phyloP scores from a whole-genome alignment of 2,888 invertebrate genomes.

The Globia sparganii region DNA sequence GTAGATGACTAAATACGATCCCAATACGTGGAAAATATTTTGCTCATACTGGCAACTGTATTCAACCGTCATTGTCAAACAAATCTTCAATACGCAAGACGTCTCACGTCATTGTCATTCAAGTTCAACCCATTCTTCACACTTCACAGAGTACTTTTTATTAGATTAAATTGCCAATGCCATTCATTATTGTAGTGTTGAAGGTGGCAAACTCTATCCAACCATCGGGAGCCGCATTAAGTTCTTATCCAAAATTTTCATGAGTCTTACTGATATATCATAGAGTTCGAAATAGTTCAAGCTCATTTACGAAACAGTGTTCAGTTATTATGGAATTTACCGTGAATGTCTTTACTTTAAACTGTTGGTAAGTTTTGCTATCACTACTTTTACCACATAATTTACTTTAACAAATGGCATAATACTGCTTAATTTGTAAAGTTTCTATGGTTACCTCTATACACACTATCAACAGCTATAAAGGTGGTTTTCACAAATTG shows the following conservation, averaged over 20 bases:
- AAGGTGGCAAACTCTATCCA: not conserved
- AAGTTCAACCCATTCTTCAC: no score
- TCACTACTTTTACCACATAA: not conserved
- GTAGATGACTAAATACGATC: no score
- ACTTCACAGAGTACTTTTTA: no score
- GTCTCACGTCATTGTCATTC: no score
- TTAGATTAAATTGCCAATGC: no score
- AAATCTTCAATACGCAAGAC: no score
- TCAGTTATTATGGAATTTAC: constrained; percentile 78
- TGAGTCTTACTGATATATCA: not conserved
- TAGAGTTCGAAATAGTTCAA: not conserved
- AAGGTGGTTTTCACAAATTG: not conserved
- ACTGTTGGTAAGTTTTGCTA: constrained; percentile 90
- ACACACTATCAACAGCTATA: not conserved
- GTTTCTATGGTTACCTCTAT: constrained; percentile 17
- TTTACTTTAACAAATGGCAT: not conserved
- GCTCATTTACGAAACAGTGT: not conserved
- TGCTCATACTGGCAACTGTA: no score
- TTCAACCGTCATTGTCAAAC: no score
- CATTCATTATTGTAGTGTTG: no score
- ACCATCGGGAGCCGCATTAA: not conserved
- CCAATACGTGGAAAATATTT: no score
- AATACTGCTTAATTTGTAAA: constrained; percentile 3
- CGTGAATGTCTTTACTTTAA: constrained; percentile 91
- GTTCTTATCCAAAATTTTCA: no score